These are phyloP conservation scores for Chesias legatella DNA, from an alignment of 2,888 invertebrate genomes.

Conservation along the genomic window DNA sequence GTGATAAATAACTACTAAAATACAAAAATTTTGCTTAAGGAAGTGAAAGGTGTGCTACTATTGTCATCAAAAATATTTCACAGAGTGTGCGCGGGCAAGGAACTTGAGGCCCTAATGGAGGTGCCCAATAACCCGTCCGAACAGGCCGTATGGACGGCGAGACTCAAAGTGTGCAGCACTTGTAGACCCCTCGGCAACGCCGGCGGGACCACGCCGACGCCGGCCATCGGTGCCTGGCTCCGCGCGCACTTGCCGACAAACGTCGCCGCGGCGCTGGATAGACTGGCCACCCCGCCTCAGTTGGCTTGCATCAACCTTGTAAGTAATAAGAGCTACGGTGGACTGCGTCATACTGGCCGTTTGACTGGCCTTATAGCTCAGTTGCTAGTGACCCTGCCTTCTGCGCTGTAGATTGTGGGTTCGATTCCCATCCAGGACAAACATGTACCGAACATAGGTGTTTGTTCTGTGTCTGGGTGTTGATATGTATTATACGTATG, in stretches of 20 bases:
- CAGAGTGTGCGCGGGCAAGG: constrained; percentile 61
- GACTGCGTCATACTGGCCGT: too few relatives aligned
- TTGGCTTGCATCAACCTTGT: constrained; percentile 53
- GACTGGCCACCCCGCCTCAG: constrained; percentile 54
- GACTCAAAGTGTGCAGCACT: constrained; percentile 59
- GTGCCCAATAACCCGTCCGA: constrained; percentile 44
- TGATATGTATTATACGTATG: too few relatives aligned
- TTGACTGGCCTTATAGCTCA: too few relatives aligned
- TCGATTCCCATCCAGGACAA: too few relatives aligned
- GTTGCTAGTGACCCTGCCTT: too few relatives aligned
- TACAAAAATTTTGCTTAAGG: too few relatives aligned
- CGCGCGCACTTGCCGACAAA: constrained; percentile 56
- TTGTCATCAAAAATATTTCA: neutral
- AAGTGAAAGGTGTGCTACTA: neutral
- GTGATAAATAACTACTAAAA: too few relatives aligned
- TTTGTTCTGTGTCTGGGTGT: too few relatives aligned
- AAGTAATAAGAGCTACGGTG: constrained; percentile 23
- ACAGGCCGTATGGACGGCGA: constrained; percentile 47
- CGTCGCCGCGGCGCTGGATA: constrained; percentile 55
- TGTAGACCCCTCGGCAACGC: constrained; percentile 40
- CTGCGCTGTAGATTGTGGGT: too few relatives aligned
- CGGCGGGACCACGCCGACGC: constrained; percentile 43
- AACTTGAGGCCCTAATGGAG: constrained; percentile 54
- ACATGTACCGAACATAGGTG: too few relatives aligned
- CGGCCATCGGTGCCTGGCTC: constrained; percentile 62